phyloP scores from a whole-genome alignment of 2,888 invertebrate species.

The Parnassius mnemosyne region DNA sequence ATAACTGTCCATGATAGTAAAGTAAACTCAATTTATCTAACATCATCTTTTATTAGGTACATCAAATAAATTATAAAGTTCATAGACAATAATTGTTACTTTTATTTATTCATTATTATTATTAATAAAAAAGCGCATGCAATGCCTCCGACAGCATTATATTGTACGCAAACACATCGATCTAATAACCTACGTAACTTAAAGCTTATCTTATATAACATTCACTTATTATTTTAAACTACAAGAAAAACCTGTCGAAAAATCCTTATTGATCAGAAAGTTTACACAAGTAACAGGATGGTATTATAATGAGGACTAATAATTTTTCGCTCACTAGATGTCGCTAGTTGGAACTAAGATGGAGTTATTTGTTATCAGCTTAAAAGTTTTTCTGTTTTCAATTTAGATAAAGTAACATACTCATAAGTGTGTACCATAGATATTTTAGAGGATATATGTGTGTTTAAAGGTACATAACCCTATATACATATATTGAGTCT shows the following conservation, averaged over 20 bases:
- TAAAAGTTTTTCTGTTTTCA: too few species aligned
- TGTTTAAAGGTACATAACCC: too few species aligned
- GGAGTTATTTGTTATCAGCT: too few species aligned
- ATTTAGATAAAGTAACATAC: too few species aligned
- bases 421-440: too few species aligned
- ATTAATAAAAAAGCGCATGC: slow-evolving; percentile 63
- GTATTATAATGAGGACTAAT: too few species aligned
- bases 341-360: too few species aligned
- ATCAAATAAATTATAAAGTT: slow-evolving; percentile 70
- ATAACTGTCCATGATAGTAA: too few species aligned
- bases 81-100: slow-evolving; percentile 53
- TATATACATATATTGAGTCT: too few species aligned
- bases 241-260: slow-evolving; percentile 48
- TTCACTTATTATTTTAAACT: slow-evolving; percentile 30
- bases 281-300: too few species aligned
- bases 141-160: slow-evolving; percentile 41
- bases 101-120: slow-evolving; percentile 39
- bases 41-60: slow-evolving; percentile 68
- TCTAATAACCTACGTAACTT: slow-evolving; percentile 42
- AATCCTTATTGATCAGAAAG: slow-evolving; percentile 14
- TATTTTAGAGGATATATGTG: too few species aligned
- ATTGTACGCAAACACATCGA: slow-evolving; percentile 40
- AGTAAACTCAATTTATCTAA: slow-evolving; percentile 50
- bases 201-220: slow-evolving; percentile 43
- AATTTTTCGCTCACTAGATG: too few species aligned